Evolutionary conservation across 2,888 invertebrate genomes (phyloP), one percentile per base, ranked within the genome.

Genomic region (Copidosoma aretas): DNA sequence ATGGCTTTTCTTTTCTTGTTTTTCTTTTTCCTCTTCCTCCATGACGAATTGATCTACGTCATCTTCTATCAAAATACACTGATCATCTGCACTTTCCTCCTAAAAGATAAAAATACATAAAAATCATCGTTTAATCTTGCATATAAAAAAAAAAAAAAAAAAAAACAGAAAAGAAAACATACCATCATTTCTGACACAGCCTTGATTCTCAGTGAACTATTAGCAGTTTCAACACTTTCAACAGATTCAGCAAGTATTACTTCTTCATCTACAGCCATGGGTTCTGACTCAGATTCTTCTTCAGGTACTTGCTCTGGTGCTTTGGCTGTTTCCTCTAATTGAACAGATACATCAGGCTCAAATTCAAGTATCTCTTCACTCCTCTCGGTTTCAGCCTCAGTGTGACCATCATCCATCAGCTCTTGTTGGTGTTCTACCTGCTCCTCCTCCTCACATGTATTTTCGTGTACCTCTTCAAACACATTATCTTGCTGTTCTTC

Each of bases 11-110:
- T 61, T 32, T 22, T 63, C 41, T 46, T 46, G 3, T 12, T 14
- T 12, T 8, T 4, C 43, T 46, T 46, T 17, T 46, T 15, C 19
- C 5, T 46, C 32, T 10, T 67, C 64, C 25, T 65, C 66, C 15
- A 67, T 21, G n/a, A 32, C 71, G 64, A 60, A 64, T 14, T 69
- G 61, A 59, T 70, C 69, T 53, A 32, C 39, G 41, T 72, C 71
- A 57, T 72, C 71, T 57, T 72, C 71, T 52, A 69, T 68, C 15
- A 72, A 24, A 21, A 72, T 72, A 14, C 67, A 69, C 17, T 70
- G 67, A 43, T 68, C 67, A 24, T 72, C 69, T 14, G n/a, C n/a
- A 49, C 51, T 57, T 14, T 60, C 68, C n/a, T 70, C 62, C 69
- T 70, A 17, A 39, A 63, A 58, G 57, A 32, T n/a, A 52, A 63